Evolutionary conservation across 2,113 vertebrate genomes (phyloP), one percentile per base, ranked within the genome.

Genomic region (Calypte anna): DNA sequence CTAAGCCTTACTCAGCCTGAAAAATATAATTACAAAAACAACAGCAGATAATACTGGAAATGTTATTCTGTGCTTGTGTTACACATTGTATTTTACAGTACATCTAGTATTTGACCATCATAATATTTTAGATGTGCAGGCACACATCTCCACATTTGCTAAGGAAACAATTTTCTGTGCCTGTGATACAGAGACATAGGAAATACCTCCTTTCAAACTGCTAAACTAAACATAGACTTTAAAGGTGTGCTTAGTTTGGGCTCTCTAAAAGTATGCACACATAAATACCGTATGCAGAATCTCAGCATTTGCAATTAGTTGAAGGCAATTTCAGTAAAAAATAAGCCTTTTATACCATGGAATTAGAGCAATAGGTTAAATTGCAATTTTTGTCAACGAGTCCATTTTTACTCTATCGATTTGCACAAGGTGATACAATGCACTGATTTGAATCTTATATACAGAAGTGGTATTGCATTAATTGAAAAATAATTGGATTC

Each of bases 401-500:
- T 70, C 54, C 82, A 94, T 96, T 96, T 96, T 93, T 82, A 83
- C 53, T 93, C 74, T 93, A 88, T 73, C 18, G 94, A 97, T 95
- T 93, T 92, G 83, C 16, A 67, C 58, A 24, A 33, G 78, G 85
- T 76, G 91, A 96, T 84, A 59, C 30, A 25, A 96, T 82, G 73
- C 81, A 80, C 86, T 82, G 94, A 95, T 95, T 61, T 93, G 90
- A 97, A 96, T 95, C 94, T 95, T 82, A 90, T 31, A 95, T 62
- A 93, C 58, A 86, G 63, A 94, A 79, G 51, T 57, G 77, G 91
- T 91, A 80, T 12, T 84, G 88, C 69, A 84, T 78, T 97, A 96
- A 95, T 85, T 92, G 91, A 95, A 95, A 96, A 91, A 79, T 81
- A 94, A 95, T 40, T 66, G 72, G 67, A 84, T 92, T 89, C 38